phyloP scores from a whole-genome alignment of 92 coral and sea anemone genomes.

The Phenganax stokvisi region DNA sequence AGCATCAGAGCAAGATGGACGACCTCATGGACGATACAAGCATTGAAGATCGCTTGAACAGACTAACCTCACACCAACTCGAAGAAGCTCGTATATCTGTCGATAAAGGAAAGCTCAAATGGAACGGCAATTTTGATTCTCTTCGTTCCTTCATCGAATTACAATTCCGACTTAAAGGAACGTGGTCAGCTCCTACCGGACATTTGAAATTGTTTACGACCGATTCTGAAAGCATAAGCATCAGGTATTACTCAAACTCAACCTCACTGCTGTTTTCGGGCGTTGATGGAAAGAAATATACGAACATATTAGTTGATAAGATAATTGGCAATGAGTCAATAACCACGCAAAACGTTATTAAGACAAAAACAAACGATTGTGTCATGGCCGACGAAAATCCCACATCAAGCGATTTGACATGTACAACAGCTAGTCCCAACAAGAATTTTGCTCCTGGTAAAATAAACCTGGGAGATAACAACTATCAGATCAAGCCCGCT shows the following conservation, averaged over 20 bases:
- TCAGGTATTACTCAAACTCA: slow-evolving; percentile 6
- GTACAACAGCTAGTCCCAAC: not conserved
- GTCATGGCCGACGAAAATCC: not conserved
- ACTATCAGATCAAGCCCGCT: too few species aligned
- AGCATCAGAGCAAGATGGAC: too few species aligned
- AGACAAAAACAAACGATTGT: not conserved
- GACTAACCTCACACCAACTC: not conserved
- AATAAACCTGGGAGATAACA: too few species aligned
- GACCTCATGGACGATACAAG: too few species aligned
- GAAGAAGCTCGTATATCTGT: not conserved
- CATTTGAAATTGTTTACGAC: not conserved
- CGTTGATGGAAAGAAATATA: slow-evolving; percentile 1
- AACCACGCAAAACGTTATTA: too few species aligned
- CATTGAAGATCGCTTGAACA: not conserved
- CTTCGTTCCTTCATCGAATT: not conserved
- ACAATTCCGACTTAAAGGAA: not conserved
- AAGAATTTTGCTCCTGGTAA: too few species aligned
- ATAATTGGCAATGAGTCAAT: not conserved
- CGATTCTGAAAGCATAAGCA: not conserved
- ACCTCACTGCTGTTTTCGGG: not conserved
- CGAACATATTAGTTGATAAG: slow-evolving; percentile 2
- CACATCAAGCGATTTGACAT: not conserved
- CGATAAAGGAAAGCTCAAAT: slow-evolving; percentile 10
- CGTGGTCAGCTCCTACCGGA: slow-evolving; percentile 6
- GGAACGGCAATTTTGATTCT: not conserved